Percentiles rank a stretch among this genome's conserved stretches.
Evolutionary conservation across 2,113 vertebrate genomes (phyloP).

Genomic region (Gavia stellata): DNA sequence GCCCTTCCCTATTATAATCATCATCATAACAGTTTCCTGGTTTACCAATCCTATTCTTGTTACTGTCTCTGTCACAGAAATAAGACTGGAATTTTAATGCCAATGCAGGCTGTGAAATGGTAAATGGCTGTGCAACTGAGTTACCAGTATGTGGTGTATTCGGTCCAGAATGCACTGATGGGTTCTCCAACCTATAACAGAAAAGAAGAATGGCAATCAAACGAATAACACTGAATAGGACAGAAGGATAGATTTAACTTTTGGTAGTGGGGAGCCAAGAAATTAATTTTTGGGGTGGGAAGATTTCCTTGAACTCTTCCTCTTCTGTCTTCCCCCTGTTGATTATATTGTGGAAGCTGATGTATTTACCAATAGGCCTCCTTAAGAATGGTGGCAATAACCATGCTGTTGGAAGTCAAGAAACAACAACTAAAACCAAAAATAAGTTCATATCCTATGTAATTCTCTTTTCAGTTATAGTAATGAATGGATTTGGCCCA

Average conservation of each 20-base stretch:
- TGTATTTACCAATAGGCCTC: not conserved
- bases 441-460: not conserved
- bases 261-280: not conserved
- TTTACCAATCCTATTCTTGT: not conserved
- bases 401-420: not conserved
- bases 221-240: not conserved
- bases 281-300: not conserved
- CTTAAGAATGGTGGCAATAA: not conserved
- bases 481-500: not conserved
- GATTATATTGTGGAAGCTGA: not conserved
- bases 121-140: not conserved
- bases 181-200: not conserved
- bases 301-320: not conserved
- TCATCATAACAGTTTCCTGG: not conserved
- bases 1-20: not conserved
- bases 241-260: not conserved
- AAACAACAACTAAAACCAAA: not conserved
- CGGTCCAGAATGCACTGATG: not conserved
- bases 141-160: not conserved
- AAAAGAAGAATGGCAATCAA: not conserved
- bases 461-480: not conserved
- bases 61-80: not conserved
- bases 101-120: not conserved
- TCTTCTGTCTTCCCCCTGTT: not conserved
- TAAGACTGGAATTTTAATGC: not conserved